phyloP scores from a whole-genome alignment of 2,888 invertebrate genomes.

The Dexiosoma caninum region DNA sequence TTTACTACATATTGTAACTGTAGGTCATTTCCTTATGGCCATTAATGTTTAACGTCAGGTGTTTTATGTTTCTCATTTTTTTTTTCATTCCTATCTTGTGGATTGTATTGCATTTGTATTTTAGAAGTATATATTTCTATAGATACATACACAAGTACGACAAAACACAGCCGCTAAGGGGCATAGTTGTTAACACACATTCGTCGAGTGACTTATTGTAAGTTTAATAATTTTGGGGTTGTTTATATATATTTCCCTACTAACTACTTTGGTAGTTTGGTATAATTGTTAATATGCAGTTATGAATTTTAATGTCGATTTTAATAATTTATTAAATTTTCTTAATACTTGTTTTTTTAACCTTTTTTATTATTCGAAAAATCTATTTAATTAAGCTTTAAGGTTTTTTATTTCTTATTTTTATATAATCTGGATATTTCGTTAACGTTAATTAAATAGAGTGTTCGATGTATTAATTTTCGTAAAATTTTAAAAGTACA shows the following conservation, averaged over 20 bases:
- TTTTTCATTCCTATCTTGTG: neutral
- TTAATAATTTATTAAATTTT: too few relatives aligned
- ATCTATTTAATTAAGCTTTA: too few relatives aligned
- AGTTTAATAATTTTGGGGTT: slow-evolving; percentile 1
- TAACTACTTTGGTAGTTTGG: neutral
- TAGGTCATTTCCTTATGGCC: neutral
- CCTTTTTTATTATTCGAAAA: too few relatives aligned
- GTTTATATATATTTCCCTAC: neutral
- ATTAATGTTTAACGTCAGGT: slow-evolving; percentile 25
- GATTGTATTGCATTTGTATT: slow-evolving; percentile 33
- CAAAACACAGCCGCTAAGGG: neutral
- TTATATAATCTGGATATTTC: too few relatives aligned
- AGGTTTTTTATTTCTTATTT: too few relatives aligned
- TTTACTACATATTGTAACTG: neutral
- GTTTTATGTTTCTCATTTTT: slow-evolving; percentile 9
- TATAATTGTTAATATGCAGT: too few relatives aligned
- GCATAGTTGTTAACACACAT: slow-evolving; percentile 16
- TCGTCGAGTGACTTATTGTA: neutral
- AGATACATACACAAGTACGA: neutral
- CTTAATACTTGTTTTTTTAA: too few relatives aligned
- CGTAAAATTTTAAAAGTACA: too few relatives aligned
- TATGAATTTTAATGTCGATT: too few relatives aligned
- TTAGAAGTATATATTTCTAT: too few relatives aligned
- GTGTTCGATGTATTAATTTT: too few relatives aligned
- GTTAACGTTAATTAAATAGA: too few relatives aligned